Base-by-base conservation (phyloP, 2,888 invertebrate species). In the Gryllus longicercus region DNA sequence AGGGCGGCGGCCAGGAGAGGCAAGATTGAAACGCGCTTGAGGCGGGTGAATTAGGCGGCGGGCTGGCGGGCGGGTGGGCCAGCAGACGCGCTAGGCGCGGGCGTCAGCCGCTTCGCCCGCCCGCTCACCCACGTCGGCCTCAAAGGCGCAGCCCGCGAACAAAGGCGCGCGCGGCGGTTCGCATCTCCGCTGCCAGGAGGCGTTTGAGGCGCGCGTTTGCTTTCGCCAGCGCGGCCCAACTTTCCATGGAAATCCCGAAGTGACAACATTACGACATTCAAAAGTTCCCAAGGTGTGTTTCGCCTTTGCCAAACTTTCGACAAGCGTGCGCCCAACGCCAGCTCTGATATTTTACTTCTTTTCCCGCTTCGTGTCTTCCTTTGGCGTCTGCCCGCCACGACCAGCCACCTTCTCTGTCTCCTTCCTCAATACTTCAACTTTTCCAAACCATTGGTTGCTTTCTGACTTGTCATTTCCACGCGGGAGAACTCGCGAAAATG, bases 221-320 rank as follows among this genome's bases (percentile, higher is more conserved):
- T 14, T 63, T n/a, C n/a, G 63, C n/a, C 63, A 8, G 1, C 63
- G 16, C 63, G n/a, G 16, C 11, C 16, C n/a, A n/a, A 63, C 63
- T 63, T 63, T 63, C n/a, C 63, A 63, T 63, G 63, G 63, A 63
- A 63, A 63, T 63, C n/a, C 63, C 14, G 5, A 63, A 63, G 63
- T 63, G 63, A 63, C 63, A 63, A 63, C 63, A 63, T 63, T 63
- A 63, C 63, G 63, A 63, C 63, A n/a, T 63, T 63, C 63, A 63
- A 63, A 63, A 63, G 63, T 63, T 63, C 63, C 14, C 63, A 63
- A 63, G 63, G 63, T 63, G 63, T 63, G 63, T 63, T 63, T 63
- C 63, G 63, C n/a, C 63, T 63, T 63, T 63, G 63, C 63, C 63
- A 14, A 63, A 63, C 63, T 63, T 63, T 14, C 16, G 12, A 63